phyloP scores from a whole-genome alignment of 1,140 invertebrate species.

The Aporrectodea caliginosa region DNA sequence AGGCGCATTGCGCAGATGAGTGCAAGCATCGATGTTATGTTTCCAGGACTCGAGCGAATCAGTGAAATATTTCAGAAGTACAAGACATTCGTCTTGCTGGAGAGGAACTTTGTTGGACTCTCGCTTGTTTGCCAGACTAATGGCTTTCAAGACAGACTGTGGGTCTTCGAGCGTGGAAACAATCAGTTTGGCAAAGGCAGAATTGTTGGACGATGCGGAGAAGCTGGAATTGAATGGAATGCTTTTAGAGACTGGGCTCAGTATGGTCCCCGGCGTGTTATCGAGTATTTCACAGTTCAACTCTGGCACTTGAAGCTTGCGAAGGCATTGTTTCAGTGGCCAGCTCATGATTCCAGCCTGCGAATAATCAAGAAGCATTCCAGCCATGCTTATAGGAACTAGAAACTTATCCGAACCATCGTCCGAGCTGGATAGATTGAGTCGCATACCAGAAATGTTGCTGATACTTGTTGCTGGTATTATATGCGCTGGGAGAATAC shows the following conservation, averaged over 20 bases:
- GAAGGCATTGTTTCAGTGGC: conserved; percentile 14
- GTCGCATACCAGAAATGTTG: neutral
- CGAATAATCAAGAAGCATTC: conserved; percentile 12
- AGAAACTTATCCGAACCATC: neutral
- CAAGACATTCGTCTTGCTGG: conserved; percentile 16
- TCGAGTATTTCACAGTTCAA: conserved; percentile 17
- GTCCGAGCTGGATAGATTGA: neutral
- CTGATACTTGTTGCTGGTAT: neutral
- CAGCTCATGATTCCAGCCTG: conserved; percentile 23
- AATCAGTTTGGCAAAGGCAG: conserved; percentile 18
- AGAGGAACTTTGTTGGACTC: neutral
- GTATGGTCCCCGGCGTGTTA: neutral
- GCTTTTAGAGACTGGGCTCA: neutral
- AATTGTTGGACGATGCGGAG: neutral
- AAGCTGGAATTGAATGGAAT: neutral
- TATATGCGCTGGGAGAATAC: neutral
- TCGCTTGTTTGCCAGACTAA: neutral
- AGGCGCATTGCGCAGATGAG: conserved; percentile 10
- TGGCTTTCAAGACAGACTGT: conserved; percentile 13
- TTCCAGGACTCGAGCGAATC: conserved; percentile 25
- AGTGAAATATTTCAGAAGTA: conserved; percentile 29
- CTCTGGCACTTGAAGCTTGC: conserved; percentile 29
- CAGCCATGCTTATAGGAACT: conserved; percentile 1
- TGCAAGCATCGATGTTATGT: conserved; percentile 6
- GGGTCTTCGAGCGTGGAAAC: conserved; percentile 28